Evolutionary conservation across 2,797 vertebrate species (phyloP).

Genomic region (Muscicapa comitata): DNA sequence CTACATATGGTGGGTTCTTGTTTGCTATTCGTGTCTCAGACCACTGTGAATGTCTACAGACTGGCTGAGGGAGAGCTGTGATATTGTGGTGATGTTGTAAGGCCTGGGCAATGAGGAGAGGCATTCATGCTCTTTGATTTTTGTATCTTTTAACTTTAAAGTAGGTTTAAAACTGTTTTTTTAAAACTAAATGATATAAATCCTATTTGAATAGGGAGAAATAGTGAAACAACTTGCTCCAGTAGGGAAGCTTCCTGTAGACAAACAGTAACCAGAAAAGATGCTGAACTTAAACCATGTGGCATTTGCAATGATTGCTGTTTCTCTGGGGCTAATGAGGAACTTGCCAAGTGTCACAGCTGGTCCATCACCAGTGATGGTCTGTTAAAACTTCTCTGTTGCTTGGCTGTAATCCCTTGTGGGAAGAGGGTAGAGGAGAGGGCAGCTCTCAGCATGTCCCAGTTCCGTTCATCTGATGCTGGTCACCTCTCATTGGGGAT

Average conservation of each 20-base stretch:
- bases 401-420: background rate
- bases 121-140: background rate
- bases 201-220: background rate
- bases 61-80: background rate
- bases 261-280: background rate
- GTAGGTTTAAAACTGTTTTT: background rate
- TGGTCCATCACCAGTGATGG: background rate
- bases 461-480: background rate
- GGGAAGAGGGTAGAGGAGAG: background rate
- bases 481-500: background rate
- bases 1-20: background rate
- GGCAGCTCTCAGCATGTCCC: background rate
- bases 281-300: background rate
- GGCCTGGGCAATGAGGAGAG: background rate
- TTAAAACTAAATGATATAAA: background rate
- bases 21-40: background rate
- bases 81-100: background rate
- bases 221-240: background rate
- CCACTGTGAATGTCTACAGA: background rate
- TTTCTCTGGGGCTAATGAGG: background rate
- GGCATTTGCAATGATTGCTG: background rate
- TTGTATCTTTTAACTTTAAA: background rate
- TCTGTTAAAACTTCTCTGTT: background rate
- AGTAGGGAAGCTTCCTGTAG: background rate
- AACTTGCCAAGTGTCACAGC: background rate